Conservation (phyloP, 2,888 invertebrate genomes). For the Harpalus rubripes region DNA sequence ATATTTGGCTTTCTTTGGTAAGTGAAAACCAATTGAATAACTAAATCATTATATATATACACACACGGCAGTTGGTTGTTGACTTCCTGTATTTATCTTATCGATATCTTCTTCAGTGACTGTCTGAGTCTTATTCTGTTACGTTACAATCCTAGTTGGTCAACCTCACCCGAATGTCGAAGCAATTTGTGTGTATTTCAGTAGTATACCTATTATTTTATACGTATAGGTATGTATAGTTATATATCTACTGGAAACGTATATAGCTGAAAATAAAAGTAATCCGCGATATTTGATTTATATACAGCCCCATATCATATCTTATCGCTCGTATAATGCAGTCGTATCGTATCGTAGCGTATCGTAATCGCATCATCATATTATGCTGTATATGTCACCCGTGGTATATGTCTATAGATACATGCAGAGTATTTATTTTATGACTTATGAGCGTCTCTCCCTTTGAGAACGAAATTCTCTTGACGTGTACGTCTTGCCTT, state of each 20-base stretch:
- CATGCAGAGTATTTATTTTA: conserved; percentile 25
- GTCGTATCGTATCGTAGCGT: not conserved
- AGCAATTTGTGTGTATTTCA: conserved; percentile 65
- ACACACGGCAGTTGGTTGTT: conserved; percentile 77
- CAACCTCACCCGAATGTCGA: conserved; percentile 73
- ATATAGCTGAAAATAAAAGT: not conserved
- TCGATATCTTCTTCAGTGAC: conserved; percentile 64
- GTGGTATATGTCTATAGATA: conserved; percentile 52
- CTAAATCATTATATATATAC: conserved; percentile 74
- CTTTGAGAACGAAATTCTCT: not conserved
- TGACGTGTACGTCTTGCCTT: not conserved
- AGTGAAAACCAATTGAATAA: conserved; percentile 82
- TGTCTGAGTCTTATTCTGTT: conserved; percentile 52
- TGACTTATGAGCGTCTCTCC: conserved; percentile 23
- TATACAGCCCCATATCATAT: not conserved
- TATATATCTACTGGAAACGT: conserved; percentile 49
- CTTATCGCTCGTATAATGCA: not conserved
- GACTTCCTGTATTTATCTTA: conserved; percentile 65
- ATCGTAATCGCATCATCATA: not conserved
- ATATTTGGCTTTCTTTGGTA: conserved; percentile 97
- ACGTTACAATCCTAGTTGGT: conserved; percentile 72
- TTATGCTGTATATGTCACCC: conserved; percentile 48
- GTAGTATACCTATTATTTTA: conserved; percentile 47
- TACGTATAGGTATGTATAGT: conserved; percentile 47
- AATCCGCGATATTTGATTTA: not conserved